These are phyloP conservation scores for Andrena praecox DNA, from an alignment of 2,888 invertebrate species.

Conservation along the genomic window DNA sequence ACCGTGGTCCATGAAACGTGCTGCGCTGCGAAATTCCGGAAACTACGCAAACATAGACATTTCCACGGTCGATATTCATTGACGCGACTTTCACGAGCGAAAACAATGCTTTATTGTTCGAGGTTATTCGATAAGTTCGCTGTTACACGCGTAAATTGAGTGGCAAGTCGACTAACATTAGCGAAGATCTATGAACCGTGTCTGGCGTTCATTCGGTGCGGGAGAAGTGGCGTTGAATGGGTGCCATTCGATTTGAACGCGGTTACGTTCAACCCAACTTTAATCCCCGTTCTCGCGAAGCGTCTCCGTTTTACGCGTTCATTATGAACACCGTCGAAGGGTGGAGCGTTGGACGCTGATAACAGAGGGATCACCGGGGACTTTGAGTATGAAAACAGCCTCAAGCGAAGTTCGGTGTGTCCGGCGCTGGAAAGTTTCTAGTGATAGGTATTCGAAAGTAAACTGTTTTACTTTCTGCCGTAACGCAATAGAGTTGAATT, in stretches of 20 bases:
- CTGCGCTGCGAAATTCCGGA: not conserved
- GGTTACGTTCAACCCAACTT: not conserved
- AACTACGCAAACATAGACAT: not conserved
- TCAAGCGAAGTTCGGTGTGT: not conserved
- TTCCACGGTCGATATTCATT: too few relatives aligned
- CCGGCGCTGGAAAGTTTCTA: constrained; percentile 19
- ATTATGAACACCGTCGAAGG: constrained; percentile 16
- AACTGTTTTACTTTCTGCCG: constrained; percentile 63
- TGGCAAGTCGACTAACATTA: too few relatives aligned
- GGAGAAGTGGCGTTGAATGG: too few relatives aligned
- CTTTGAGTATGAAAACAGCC: constrained; percentile 38
- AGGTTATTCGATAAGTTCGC: too few relatives aligned
- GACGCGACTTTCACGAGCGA: not conserved
- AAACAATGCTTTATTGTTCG: not conserved
- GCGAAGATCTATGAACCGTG: too few relatives aligned
- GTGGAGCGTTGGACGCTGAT: constrained; percentile 15
- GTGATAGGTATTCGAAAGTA: constrained; percentile 49
- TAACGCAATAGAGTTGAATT: constrained; percentile 49
- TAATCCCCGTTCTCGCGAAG: constrained; percentile 11
- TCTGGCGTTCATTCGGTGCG: too few relatives aligned
- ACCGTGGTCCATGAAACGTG: not conserved
- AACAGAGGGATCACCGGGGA: constrained; percentile 27
- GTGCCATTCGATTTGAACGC: too few relatives aligned
- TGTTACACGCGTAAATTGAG: too few relatives aligned
- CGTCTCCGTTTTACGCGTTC: constrained; percentile 20